Base-by-base conservation (phyloP, 2,797 vertebrate species). In the Amblyraja radiata region DNA sequence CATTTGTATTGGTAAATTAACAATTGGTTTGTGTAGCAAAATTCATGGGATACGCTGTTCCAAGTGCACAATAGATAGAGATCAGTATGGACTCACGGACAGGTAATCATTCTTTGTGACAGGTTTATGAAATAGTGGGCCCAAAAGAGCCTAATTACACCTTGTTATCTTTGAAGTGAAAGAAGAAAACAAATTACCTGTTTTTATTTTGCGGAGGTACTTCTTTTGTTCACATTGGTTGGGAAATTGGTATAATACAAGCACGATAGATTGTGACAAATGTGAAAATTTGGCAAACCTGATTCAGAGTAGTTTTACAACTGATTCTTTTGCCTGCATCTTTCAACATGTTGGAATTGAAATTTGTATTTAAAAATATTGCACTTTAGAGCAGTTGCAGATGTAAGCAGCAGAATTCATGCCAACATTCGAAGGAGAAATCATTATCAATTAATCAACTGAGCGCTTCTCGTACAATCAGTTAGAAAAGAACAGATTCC, bases 31-130 rank as follows among this genome's bases (percentile, higher is more conserved):
- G 16, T 54, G 71, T 36, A 58, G 90, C 71, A 76, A 46, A 58
- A 92, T 92, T 58, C 71, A 92, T 58, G 90, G 71, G 39, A 76
- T 14, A 25, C 25, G 6, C 39, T 74, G 18, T 76, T 58, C 25
- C 90, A 76, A 92, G 90, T 92, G 46, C 39, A 76, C 39, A 92
- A 73, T 36, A 58, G 71, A 92, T 92, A 54, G 11, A 54, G 21
- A 92, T 92, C 90, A 92, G 90, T 36, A 92, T 39, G 6, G 71
- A 74, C 36, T 14, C 90, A 74, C 6, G 25, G 90, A 92, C 90
- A 74, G 39, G 90, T 74, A 74, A 92, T 92, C 90, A 92, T 92
- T 92, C 90, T 92, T 92, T 92, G 71, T 73, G 90, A 74, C 23
- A 74, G 71, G 65, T 76, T 92, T 92, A 92, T 92, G 90, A 92